A percentile compares a stretch with the other conserved stretches of the same genome.
phyloP scores from a whole-genome alignment of 1,140 invertebrate genomes.

The Aphis gossypii region DNA sequence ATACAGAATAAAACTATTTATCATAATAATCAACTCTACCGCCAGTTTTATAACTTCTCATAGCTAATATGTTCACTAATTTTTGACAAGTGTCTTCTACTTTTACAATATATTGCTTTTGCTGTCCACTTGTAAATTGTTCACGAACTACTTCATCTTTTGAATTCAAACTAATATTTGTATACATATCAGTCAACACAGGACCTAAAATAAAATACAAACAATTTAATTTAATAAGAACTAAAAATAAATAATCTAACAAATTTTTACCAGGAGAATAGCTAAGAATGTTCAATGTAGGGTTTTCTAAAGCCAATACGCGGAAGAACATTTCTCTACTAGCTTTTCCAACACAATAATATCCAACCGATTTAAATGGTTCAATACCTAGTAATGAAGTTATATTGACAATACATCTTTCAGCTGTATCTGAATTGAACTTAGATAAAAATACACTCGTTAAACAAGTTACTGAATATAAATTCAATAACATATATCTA shows the following conservation, averaged over 20 bases:
- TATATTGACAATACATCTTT: slow-evolving; percentile 81
- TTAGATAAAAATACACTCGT: slow-evolving; percentile 78
- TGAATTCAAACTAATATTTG: slow-evolving; percentile 68
- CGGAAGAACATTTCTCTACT: slow-evolving; percentile 92
- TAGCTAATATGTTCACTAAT: slow-evolving; percentile 74
- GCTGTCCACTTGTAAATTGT: slow-evolving; percentile 70
- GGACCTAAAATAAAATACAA: slow-evolving; percentile 65
- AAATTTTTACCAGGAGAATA: slow-evolving; percentile 82
- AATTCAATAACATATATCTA: slow-evolving; percentile 62
- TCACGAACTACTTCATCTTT: slow-evolving; percentile 70
- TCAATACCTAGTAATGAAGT: slow-evolving; percentile 83
- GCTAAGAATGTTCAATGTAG: slow-evolving; percentile 79
- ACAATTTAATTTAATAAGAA: not conserved
- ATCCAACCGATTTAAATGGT: slow-evolving; percentile 77
- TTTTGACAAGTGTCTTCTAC: slow-evolving; percentile 78
- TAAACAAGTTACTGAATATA: slow-evolving; percentile 71
- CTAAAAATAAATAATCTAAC: not conserved
- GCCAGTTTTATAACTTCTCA: slow-evolving; percentile 80
- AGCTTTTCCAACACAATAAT: slow-evolving; percentile 89
- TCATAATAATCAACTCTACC: slow-evolving; percentile 84
- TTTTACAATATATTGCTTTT: slow-evolving; percentile 74
- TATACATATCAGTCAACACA: slow-evolving; percentile 88
- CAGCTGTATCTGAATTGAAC: slow-evolving; percentile 65
- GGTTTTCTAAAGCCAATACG: slow-evolving; percentile 81
- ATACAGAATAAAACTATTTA: slow-evolving; percentile 22